phyloP scores from a whole-genome alignment of 2,888 invertebrate species.

The Cordylochernes scorpioides region DNA sequence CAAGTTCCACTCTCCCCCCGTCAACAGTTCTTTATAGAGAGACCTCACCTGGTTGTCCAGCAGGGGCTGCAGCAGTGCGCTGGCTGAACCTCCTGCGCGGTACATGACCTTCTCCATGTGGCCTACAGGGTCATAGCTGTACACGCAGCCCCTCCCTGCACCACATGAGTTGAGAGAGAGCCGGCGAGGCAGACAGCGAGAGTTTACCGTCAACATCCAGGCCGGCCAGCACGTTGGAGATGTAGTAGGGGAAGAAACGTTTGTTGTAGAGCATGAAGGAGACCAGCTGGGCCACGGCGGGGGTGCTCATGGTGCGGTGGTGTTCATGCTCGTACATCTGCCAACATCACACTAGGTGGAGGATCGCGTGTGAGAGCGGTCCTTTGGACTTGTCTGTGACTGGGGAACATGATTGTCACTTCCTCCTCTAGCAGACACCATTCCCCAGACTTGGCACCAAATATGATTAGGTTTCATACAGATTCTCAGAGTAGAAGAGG shows the following conservation, averaged over 20 bases:
- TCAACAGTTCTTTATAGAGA: background rate
- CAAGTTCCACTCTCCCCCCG: background rate
- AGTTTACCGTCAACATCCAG: slow-evolving; percentile 48
- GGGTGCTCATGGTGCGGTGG: slow-evolving; percentile 66
- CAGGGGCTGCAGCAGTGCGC: slow-evolving; percentile 55
- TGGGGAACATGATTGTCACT: no score
- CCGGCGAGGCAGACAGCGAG: background rate
- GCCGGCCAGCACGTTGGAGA: slow-evolving; percentile 78
- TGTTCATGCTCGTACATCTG: slow-evolving; percentile 83
- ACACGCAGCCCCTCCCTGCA: slow-evolving; percentile 61
- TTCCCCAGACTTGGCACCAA: no score
- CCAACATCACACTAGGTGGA: no score
- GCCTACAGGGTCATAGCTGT: slow-evolving; percentile 89
- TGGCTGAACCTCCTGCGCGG: slow-evolving; percentile 51
- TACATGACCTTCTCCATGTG: slow-evolving; percentile 61
- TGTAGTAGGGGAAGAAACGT: slow-evolving; percentile 93
- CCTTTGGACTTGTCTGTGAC: no score
- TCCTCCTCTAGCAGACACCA: no score
- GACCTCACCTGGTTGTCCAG: slow-evolving; percentile 57
- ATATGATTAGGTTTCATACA: no score
- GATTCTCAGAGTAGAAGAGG: no score
- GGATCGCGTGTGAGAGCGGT: no score
- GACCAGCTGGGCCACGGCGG: slow-evolving; percentile 79
- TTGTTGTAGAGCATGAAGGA: slow-evolving; percentile 84
- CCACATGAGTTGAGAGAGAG: no score